These are phyloP conservation scores for Silurus lanzhouensis DNA, from an alignment of 2,797 vertebrate genomes.

Conservation along the genomic window DNA sequence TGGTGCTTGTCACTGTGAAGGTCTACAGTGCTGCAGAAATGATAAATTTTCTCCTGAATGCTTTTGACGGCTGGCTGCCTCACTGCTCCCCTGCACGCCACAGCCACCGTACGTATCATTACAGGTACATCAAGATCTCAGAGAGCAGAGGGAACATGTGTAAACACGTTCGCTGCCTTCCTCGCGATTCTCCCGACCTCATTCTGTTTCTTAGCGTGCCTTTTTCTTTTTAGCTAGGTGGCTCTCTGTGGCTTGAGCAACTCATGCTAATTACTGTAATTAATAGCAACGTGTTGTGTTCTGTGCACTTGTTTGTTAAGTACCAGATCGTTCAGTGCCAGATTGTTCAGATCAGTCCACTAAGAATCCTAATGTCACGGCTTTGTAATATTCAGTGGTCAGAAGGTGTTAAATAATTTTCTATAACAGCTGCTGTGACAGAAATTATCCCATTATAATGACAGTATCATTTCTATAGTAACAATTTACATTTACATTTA, in stretches of 20 bases:
- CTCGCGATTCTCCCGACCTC: neutral
- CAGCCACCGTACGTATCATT: constrained; percentile 12
- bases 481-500: no score
- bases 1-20: constrained; percentile 9
- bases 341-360: neutral
- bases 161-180: constrained; percentile 23
- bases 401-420: neutral
- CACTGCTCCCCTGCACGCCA: neutral
- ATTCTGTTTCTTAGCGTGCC: neutral
- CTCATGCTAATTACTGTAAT: neutral
- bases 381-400: neutral
- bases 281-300: constrained; percentile 32
- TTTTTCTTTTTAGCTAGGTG: neutral
- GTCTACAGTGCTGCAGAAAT: constrained; percentile 20
- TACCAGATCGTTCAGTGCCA: constrained; percentile 43
- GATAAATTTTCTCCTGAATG: constrained; percentile 27
- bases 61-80: constrained; percentile 21
- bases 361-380: constrained; percentile 23
- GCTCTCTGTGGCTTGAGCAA: neutral
- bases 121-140: constrained; percentile 29
- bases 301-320: constrained; percentile 46
- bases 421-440: neutral
- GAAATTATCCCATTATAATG: no score
- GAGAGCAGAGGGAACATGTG: constrained; percentile 26
- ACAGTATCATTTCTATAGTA: neutral